Evolutionary conservation across 2,113 vertebrate genomes (phyloP), one percentile per base, ranked within the genome.

Genomic region (Alces alces): DNA sequence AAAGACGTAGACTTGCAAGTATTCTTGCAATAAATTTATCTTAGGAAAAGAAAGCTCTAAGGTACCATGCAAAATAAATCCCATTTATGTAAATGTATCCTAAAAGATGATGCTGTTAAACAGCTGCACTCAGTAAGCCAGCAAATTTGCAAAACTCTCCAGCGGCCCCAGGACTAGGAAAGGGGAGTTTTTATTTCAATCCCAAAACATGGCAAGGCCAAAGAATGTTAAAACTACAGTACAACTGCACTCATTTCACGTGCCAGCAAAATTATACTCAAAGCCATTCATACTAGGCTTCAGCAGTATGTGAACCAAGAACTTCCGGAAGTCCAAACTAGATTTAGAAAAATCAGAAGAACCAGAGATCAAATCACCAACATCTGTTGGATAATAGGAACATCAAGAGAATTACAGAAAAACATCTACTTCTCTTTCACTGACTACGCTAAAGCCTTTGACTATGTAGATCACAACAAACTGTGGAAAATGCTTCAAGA

Each of bases 51-150:
- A 45, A 36, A 60, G 58, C 13, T 60, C 28, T 25, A 27, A 93
- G 55, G 16, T 66, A 19, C 21, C 30, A 33, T 57, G 36, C n/a
- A 43, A 95, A 96, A 79, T 85, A 58, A 55, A 76, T 89, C 15
- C 23, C 6, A 64, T 23, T 64, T 73, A 23, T 78, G 14, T 78
- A 78, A 45, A 27, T 27, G 9, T 4, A 27, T 58, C 57, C 25
- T 60, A 11, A 39, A 39, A 39, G n/a, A 12, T 73, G 19, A 12
- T 73, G n/a, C n/a, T 73, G 10, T 73, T 73, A 73, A 73, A 39
- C 36, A 3, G 66, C 19, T 73, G 36, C 10, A 6, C 21, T 73
- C 19, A 73, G 3, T 12, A 39, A 12, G 66, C 2, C 19, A 39
- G n/a, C 66, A 39, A 73, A 73, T 73, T 23, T 39, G 10, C n/a